phyloP scores from a whole-genome alignment of 2,113 vertebrate genomes.

The Lampris megalopsis region DNA sequence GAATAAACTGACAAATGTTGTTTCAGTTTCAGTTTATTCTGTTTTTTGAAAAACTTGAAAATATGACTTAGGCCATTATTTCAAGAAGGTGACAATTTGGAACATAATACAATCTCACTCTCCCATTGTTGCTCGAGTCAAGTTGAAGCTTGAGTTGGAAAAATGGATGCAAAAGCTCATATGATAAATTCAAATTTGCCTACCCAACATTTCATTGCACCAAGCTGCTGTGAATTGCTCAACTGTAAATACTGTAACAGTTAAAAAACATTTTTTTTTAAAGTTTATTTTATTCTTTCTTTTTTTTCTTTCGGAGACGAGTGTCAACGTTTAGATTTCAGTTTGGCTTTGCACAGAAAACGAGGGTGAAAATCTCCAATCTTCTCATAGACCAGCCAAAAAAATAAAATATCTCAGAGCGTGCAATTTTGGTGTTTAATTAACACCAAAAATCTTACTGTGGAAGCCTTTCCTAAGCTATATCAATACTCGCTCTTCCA shows the following conservation, averaged over 20 bases:
- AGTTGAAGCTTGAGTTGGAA: background rate
- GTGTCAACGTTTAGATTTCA: slow-evolving; percentile 13
- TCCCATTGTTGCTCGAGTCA: background rate
- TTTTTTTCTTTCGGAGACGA: no score
- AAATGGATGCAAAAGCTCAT: background rate
- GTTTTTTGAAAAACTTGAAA: no score
- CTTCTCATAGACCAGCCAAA: slow-evolving; percentile 2
- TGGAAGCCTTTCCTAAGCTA: slow-evolving; percentile 25
- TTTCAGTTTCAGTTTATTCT: no score
- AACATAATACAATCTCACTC: no score
- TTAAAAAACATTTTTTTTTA: no score
- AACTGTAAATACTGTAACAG: no score
- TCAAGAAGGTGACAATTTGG: no score
- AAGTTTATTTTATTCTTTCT: no score
- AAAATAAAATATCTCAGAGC: slow-evolving; percentile 26
- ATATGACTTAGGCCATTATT: no score
- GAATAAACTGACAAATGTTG: no score
- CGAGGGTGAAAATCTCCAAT: slow-evolving; percentile 27
- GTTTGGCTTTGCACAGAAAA: slow-evolving; percentile 1
- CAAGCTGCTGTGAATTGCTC: background rate
- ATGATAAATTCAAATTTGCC: background rate
- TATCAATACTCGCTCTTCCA: slow-evolving; percentile 47
- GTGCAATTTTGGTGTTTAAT: slow-evolving; percentile 52
- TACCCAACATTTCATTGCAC: background rate
- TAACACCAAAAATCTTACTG: slow-evolving; percentile 46